Base-by-base conservation (phyloP, 1,140 invertebrate species). In the Tenebrio molitor region DNA sequence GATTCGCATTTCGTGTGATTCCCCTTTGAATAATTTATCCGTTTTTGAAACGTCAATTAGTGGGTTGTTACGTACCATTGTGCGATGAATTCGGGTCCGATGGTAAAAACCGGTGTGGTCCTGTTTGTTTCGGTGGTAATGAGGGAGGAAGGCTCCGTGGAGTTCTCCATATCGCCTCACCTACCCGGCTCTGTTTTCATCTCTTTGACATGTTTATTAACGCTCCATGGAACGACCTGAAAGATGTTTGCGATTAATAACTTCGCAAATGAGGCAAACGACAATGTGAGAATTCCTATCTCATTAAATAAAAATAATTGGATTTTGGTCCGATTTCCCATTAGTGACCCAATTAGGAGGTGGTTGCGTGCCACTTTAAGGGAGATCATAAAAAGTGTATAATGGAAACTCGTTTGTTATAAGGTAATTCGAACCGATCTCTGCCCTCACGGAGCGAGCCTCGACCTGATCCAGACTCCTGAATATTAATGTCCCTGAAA, bases 61-160 rank as follows among this genome's bases (percentile, higher is more conserved):
- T 29, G 25, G 8, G 8, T 4, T 29, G 25, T 29, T 29, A 70
- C 77, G 75, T 72, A 78, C 77, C 77, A 77, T 73, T 77, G 75
- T 29, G 75, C 70, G 41, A 78, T 77, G 64, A 77, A 78, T 74
- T 78, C 77, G 1, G 77, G 77, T 72, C 75, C 76, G 25, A 78
- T 73, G 50, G 77, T 74, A 50, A 74, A 78, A 41, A 78, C 64
- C 6, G 77, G 75, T 7, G 77, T 78, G 10, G 71, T 77, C 10
- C 74, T 73, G 19, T 75, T 75, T 23, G 33, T 73, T 62, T 78
- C 75, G 21, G 73, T 70, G 42, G 58, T 62, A 58, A 64, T 68
- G 36, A 69, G 58, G 29, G 53, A 50, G 67, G 70, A 69, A 53
- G 46, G 50, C 42, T 76, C 77, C 34, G 77, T 77, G 53, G 50